These are phyloP conservation scores for Drosophila nr. medialis DNA, from an alignment of 2,888 invertebrate species.

Conservation along the genomic window DNA sequence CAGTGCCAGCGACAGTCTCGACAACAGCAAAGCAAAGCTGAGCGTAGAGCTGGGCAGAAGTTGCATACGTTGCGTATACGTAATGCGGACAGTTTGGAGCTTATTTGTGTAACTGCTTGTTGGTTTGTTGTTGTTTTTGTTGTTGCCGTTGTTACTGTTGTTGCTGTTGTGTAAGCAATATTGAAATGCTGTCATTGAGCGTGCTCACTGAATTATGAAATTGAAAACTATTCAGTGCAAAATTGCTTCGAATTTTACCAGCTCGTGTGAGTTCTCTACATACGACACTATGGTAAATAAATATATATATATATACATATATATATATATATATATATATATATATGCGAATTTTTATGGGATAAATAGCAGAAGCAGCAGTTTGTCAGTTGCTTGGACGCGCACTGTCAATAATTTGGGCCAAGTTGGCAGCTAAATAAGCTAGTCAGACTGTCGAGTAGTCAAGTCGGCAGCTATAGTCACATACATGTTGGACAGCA, in stretches of 20 bases:
- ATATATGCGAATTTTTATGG: slow-evolving; percentile 16
- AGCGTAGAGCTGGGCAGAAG: slow-evolving; percentile 18
- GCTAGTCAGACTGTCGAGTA: slow-evolving; percentile 30
- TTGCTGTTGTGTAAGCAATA: slow-evolving; percentile 70
- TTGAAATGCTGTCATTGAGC: slow-evolving; percentile 78
- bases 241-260: slow-evolving; percentile 74
- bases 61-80: slow-evolving; percentile 69
- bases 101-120: slow-evolving; percentile 51
- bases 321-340: not conserved
- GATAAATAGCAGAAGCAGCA: slow-evolving; percentile 43
- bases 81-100: slow-evolving; percentile 55
- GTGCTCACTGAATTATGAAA: slow-evolving; percentile 84
- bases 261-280: slow-evolving; percentile 41
- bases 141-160: slow-evolving; percentile 15
- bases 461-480: slow-evolving; percentile 1
- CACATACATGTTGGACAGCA: slow-evolving; percentile 15
- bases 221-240: slow-evolving; percentile 81
- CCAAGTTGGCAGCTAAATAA: slow-evolving; percentile 51
- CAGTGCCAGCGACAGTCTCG: slow-evolving; percentile 44
- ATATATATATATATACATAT: slow-evolving; percentile 13
- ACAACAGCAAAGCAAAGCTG: slow-evolving; percentile 24
- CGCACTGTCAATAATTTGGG: slow-evolving; percentile 52
- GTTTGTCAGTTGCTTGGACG: slow-evolving; percentile 71
- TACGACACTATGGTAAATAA: slow-evolving; percentile 16
- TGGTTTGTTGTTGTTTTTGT: slow-evolving; percentile 8